Base-by-base conservation (phyloP, 35 echinoderm and acorn worm species). In the Nesometra sesokonis region DNA sequence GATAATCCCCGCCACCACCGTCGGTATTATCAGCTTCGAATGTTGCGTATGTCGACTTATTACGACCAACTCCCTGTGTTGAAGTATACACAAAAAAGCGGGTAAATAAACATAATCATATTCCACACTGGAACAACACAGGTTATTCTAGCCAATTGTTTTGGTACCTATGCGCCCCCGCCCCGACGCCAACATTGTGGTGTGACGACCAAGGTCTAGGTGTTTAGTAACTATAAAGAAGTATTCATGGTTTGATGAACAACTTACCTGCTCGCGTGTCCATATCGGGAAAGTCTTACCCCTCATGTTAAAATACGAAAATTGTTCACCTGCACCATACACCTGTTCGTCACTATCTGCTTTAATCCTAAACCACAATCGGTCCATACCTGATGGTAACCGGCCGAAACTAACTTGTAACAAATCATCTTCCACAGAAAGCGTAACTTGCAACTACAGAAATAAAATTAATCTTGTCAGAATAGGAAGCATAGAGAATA, bases 281-380 rank as follows among this genome's bases (percentile, higher is more conserved):
- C 96, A 99, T 31, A 94, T 76, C 27, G 96, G 96, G 47, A 94
- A 99, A 85, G 57, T 87, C 34, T 88, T 47, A 21, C 96, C 96
- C 32, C 90, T 86, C 32, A 99, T 80, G 46, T 99, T 90, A 80
- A 94, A 92, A 85, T 92, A 99, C 0, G 96, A 93, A 32, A 94
- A 99, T 33, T 99, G 96, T 77, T 99, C 96, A 21, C 96, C 96
- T 4, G 87, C 96, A 3, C 96, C 96, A 77, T 94, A 99, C 36
- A 99, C 90, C 76, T 94, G 87, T 86, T 99, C 96, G 31, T 89
- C 90, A 15, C 35, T 80, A 32, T 93, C 88, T 13, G 88, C 92
- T 57, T 83, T 37, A 9, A 93, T 37, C 30, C 92, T 88, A 13
- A 93, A 40, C 92, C 92, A 92, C 35, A 90, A 31, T 29, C 91